Evolutionary conservation across 2,797 vertebrate species (phyloP).

Genomic region (Paratrypauchen microcephalus): DNA sequence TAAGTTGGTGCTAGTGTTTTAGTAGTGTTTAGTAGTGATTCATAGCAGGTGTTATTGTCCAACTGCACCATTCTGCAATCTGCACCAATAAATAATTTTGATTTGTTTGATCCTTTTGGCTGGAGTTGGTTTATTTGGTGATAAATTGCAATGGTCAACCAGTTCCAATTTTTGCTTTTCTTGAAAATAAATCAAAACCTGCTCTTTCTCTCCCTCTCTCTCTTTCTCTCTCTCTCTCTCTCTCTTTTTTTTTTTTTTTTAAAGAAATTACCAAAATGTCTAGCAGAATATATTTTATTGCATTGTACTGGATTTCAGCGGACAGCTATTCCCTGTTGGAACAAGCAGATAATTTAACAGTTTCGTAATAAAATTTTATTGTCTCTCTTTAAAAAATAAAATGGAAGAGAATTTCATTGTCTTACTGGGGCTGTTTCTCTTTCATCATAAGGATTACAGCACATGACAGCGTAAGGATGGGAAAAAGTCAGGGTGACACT

Average conservation of each 20-base stretch:
- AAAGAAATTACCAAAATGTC: background rate
- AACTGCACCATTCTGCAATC: too few species aligned
- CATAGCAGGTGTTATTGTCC: too few species aligned
- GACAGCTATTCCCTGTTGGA: background rate
- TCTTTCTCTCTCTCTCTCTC: background rate
- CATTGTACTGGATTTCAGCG: background rate
- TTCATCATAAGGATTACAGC: conserved; percentile 28
- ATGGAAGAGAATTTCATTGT: conserved; percentile 17
- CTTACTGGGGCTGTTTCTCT: conserved; percentile 20
- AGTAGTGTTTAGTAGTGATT: too few species aligned
- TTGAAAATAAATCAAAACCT: background rate
- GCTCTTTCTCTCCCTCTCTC: background rate
- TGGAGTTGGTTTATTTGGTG: too few species aligned
- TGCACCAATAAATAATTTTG: too few species aligned
- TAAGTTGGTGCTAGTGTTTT: too few species aligned
- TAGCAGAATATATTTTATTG: background rate
- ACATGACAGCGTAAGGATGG: background rate
- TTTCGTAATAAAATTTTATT: conserved; percentile 7
- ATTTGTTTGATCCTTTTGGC: too few species aligned
- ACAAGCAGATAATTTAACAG: background rate
- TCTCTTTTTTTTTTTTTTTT: background rate
- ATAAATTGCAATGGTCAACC: too few species aligned
- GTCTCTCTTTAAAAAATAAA: conserved; percentile 1
- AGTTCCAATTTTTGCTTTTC: background rate
- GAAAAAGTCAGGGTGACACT: conserved; percentile 29